Evolutionary conservation across 2,888 invertebrate species (phyloP).

Genomic region (Nymphalis urticae): DNA sequence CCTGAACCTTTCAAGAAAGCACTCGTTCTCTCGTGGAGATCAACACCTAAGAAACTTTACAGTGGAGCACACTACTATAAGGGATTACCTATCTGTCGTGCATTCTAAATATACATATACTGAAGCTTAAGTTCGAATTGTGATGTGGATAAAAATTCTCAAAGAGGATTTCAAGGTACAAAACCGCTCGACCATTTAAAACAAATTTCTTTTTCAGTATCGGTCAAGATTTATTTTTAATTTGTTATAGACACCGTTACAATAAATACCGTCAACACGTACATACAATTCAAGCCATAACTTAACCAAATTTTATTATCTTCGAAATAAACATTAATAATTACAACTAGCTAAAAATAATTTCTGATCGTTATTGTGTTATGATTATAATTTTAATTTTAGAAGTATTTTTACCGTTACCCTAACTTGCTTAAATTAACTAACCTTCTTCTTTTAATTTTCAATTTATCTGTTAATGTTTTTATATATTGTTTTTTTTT

Average conservation of each 20-base stretch:
- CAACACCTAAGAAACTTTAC: conserved; percentile 85
- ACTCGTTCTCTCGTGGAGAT: conserved; percentile 89
- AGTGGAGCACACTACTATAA: conserved; percentile 87
- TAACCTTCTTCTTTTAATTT: neutral
- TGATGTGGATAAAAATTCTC: conserved; percentile 7
- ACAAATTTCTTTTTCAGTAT: neutral
- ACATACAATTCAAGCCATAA: conserved; percentile 1
- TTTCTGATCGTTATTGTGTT: neutral
- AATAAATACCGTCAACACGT: neutral
- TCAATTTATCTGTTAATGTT: neutral
- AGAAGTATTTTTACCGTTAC: neutral
- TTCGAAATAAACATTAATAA: neutral
- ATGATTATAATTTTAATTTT: neutral
- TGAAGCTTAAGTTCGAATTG: neutral
- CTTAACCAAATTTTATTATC: conserved; percentile 1
- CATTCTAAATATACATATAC: conserved; percentile 68
- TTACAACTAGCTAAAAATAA: neutral
- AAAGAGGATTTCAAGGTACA: conserved; percentile 6
- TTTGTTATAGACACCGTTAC: neutral
- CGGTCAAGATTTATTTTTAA: neutral
- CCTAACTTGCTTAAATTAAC: no score
- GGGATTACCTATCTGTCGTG: conserved; percentile 84
- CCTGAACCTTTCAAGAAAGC: conserved; percentile 91
- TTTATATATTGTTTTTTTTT: conserved; percentile 9
- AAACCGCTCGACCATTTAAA: neutral